Base-by-base conservation (phyloP, 2,113 vertebrate species). In the Gymnogyps californianus region DNA sequence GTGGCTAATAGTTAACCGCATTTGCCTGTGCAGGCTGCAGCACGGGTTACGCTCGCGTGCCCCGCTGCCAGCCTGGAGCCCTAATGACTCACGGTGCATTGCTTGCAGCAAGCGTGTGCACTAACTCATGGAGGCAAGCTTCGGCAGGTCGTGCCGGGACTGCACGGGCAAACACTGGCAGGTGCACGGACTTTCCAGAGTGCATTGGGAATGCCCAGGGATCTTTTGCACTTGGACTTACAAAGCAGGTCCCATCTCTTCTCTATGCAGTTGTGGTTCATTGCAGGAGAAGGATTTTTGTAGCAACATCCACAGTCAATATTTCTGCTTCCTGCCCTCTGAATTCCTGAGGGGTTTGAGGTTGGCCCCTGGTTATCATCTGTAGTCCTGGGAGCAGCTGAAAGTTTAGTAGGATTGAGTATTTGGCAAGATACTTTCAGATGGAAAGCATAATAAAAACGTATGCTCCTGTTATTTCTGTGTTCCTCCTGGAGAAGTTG, bases 241-340 rank as follows among this genome's bases (percentile, higher is more conserved):
- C 3, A 72, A 81, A 87, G 64, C 58, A 28, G 11, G 54, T 85
- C 82, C 29, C 0, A 0, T 66, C 38, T 92, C 72, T 72, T 78
- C 77, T 81, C 55, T 40, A 0, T 16, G 57, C 38, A 6, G 66
- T 92, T 0, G 1, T 66, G 49, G 59, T 10, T 78, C 0, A 0
- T 52, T 51, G 76, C 42, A 5, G 1, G 65, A 70, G 59, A 57
- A 67, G 31, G 42, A 40, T 83, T 93, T 70, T 61, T 72, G 70
- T 51, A 58, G 66, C 49, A 58, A 19, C 26, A 5, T 34, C 72
- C 31, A 16, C n/a, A 42, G 65, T 34, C 62, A 44, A 7, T 67
- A 10, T 65, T 90, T 87, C 78, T 79, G 78, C 71, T 89, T 88
- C 82, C 58, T 51, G 82, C 40, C 44, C 34, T 88, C 54, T 51